These are phyloP conservation scores for Phenganax stokvisi DNA, from an alignment of 92 coral and sea anemone species.

Conservation along the genomic window DNA sequence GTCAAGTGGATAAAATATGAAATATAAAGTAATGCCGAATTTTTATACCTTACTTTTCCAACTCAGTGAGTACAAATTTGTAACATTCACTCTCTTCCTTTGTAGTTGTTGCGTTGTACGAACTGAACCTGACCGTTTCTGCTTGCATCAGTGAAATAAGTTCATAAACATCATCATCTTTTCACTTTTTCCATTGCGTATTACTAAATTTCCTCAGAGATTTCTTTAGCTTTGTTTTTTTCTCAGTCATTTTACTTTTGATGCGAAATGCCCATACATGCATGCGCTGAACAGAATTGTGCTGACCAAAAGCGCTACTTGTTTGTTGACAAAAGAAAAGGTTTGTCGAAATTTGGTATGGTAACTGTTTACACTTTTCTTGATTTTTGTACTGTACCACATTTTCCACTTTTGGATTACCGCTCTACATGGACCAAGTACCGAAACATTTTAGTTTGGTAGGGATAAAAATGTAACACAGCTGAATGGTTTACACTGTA, in stretches of 20 bases:
- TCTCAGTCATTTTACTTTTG: too few relatives aligned
- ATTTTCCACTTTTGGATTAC: constrained; percentile 43
- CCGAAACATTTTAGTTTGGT: constrained; percentile 48
- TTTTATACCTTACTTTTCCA: constrained; percentile 48
- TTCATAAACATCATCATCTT: constrained; percentile 42
- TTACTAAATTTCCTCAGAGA: too few relatives aligned
- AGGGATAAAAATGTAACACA: constrained; percentile 29
- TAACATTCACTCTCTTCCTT: constrained; percentile 50
- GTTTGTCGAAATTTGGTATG: too few relatives aligned
- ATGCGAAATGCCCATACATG: too few relatives aligned
- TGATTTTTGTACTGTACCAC: background rate
- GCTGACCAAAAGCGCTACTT: background rate
- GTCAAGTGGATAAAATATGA: background rate
- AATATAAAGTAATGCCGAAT: background rate
- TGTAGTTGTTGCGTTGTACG: constrained; percentile 49
- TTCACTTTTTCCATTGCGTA: constrained; percentile 23
- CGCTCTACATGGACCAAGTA: constrained; percentile 45
- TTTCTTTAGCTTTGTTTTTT: too few relatives aligned
- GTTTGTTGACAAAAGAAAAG: too few relatives aligned
- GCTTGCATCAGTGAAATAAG: constrained; percentile 42
- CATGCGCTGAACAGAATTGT: background rate
- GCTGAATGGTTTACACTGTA: constrained; percentile 47
- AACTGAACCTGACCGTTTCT: constrained; percentile 46
- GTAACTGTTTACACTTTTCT: too few relatives aligned
- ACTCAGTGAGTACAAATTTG: constrained; percentile 43